These are phyloP conservation scores for Chrysodeixis includens DNA, from an alignment of 2,888 invertebrate genomes.

Conservation along the genomic window DNA sequence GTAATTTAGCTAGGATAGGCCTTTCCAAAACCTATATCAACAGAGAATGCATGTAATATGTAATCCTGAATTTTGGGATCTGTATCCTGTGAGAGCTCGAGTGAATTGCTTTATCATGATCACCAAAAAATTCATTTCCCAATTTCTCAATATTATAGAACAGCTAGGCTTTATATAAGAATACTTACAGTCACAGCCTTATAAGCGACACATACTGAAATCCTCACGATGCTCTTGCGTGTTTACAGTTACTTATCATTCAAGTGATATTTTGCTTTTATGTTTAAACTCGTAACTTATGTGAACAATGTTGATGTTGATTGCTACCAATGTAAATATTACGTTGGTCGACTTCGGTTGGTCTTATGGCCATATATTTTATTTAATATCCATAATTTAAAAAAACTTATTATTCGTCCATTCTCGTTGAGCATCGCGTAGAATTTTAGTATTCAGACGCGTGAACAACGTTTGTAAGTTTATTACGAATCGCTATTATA, in stretches of 20 bases:
- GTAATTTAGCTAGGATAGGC: constrained; percentile 88
- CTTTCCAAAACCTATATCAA: constrained; percentile 87
- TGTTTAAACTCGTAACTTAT: constrained; percentile 49
- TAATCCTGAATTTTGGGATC: constrained; percentile 81
- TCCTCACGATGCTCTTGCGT: constrained; percentile 64
- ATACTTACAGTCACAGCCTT: constrained; percentile 54
- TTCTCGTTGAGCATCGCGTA: constrained; percentile 61
- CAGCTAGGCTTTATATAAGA: constrained; percentile 77
- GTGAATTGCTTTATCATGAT: constrained; percentile 78
- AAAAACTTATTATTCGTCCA: constrained; percentile 25
- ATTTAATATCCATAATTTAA: constrained; percentile 22
- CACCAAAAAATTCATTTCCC: constrained; percentile 70
- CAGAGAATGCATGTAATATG: constrained; percentile 81
- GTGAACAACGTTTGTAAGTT: constrained; percentile 59
- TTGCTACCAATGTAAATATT: constrained; percentile 25
- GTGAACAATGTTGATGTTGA: constrained; percentile 25
- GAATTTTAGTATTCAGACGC: constrained; percentile 61
- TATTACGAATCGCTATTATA: constrained; percentile 37
- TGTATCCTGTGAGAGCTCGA: constrained; percentile 80
- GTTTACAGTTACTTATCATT: constrained; percentile 45
- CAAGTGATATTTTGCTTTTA: constrained; percentile 51
- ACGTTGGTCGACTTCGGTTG: constrained; percentile 31
- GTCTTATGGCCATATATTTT: constrained; percentile 26
- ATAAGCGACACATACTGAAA: constrained; percentile 61
- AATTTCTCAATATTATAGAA: constrained; percentile 72